Conservation (phyloP, 2,888 invertebrate genomes). For the Elysia crispata region DNA sequence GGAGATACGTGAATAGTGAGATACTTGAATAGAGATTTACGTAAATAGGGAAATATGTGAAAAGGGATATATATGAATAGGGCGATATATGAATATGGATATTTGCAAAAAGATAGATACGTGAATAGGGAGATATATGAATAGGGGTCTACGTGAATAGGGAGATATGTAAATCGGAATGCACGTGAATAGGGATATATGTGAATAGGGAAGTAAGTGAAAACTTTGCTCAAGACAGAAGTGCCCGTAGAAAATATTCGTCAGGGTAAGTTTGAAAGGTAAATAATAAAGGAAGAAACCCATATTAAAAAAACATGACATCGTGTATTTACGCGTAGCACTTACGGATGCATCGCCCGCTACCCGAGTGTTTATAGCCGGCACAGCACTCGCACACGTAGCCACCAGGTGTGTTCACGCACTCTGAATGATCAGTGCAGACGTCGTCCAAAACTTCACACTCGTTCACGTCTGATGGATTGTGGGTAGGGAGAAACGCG, state of each 20-base stretch:
- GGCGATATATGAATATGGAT: no score
- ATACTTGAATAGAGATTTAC: no score
- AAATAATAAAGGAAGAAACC: no score
- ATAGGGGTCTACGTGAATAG: no score
- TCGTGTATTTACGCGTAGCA: not conserved
- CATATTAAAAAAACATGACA: no score
- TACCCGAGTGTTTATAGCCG: constrained; percentile 57
- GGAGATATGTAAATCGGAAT: not conserved
- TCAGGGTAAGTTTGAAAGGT: no score
- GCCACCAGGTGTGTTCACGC: constrained; percentile 63
- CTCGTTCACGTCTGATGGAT: constrained; percentile 63
- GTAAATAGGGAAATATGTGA: not conserved
- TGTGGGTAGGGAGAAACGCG: no score
- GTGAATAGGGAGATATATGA: not conserved
- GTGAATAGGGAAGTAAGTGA: no score
- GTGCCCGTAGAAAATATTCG: no score
- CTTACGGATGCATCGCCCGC: constrained; percentile 51
- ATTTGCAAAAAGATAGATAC: not conserved
- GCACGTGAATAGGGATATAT: not conserved
- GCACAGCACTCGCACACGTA: constrained; percentile 65
- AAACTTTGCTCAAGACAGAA: no score
- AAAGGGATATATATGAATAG: not conserved
- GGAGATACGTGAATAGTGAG: not conserved
- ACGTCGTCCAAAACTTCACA: constrained; percentile 53
- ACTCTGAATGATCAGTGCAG: constrained; percentile 62